Base-by-base conservation (phyloP, 2,888 invertebrate species). In the Cataglyphis livida region DNA sequence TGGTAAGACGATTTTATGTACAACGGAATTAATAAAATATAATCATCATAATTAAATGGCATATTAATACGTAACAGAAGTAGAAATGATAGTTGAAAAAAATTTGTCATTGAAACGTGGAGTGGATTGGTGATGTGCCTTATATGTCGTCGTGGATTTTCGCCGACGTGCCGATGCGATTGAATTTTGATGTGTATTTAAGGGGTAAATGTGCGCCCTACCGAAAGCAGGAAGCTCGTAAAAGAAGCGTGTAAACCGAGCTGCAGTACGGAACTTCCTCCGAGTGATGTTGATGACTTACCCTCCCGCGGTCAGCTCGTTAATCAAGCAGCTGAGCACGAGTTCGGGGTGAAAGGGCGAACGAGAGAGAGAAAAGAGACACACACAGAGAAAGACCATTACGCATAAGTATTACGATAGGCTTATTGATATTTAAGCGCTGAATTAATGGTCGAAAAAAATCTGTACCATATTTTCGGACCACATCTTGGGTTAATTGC, bases 271-370 rank as follows among this genome's bases (percentile, higher is more conserved):
- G 85, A 91, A 90, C 85, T 87, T 91, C 90, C 85, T 91, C 88
- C 86, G 89, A 89, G 87, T 91, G 92, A 91, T 88, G 90, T 92
- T 92, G 89, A 93, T 92, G 94, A 97, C 97, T 97, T 97, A 97
- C 97, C 97, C 97, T 95, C 96, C 96, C 94, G 96, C 96, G 94
- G 97, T 96, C 96, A 97, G 96, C 96, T 97, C 97, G 96, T 97
- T 97, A 96, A 97, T 97, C 96, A 97, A 96, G 97, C 97, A 97
- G 97, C 97, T 98, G 95, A 95, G 95, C 91, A 93, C 93, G 93
- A 93, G 92, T 93, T 93, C 90, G 89, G 91, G 93, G 93, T 93
- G 93, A 93, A 94, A 93, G 91, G 92, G 93, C 93, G 93, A 93
- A 93, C 91, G 93, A 93, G 91, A 93, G 92, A 93, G 93, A 93